A percentile compares a stretch with the other conserved stretches of the same genome.
phyloP scores from a whole-genome alignment of 2,113 vertebrate genomes.

The Psettodes erumei region DNA sequence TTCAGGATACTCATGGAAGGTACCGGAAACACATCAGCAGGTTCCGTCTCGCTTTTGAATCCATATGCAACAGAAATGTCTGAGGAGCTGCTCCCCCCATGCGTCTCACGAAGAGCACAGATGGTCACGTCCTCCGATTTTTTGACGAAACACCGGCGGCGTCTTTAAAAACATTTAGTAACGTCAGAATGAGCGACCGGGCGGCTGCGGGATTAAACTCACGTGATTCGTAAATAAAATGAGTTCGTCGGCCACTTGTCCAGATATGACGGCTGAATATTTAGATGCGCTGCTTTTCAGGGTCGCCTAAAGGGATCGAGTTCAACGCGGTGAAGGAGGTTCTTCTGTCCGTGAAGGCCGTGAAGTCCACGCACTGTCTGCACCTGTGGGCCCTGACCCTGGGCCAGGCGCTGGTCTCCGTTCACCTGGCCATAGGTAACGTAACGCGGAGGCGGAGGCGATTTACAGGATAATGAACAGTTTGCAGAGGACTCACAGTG shows the following conservation, averaged over 20 bases:
- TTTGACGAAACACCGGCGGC: no score
- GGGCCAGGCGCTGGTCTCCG: slow-evolving; percentile 86
- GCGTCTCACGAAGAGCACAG: slow-evolving; percentile 34
- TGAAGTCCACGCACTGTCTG: slow-evolving; percentile 88
- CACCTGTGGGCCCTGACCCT: slow-evolving; percentile 93
- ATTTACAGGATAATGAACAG: no score
- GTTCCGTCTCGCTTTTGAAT: no score
- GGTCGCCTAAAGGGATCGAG: slow-evolving; percentile 85
- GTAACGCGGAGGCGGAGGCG: no score
- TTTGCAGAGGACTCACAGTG: neutral
- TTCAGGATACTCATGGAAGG: slow-evolving; percentile 98
- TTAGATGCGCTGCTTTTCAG: slow-evolving; percentile 71
- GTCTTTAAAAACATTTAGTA: neutral
- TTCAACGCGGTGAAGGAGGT: slow-evolving; percentile 89
- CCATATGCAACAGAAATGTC: no score
- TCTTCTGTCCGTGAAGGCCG: slow-evolving; percentile 87
- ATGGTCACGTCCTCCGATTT: slow-evolving; percentile 43
- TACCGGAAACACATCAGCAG: slow-evolving; percentile 54
- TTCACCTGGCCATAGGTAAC: slow-evolving; percentile 86
- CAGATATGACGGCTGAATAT: neutral
- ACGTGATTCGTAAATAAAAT: no score
- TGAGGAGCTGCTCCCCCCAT: no score
- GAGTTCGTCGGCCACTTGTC: no score
- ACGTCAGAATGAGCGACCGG: neutral
- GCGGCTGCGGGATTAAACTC: neutral